Conservation (phyloP, 2,888 invertebrate species). For the Epiblema foenella region DNA sequence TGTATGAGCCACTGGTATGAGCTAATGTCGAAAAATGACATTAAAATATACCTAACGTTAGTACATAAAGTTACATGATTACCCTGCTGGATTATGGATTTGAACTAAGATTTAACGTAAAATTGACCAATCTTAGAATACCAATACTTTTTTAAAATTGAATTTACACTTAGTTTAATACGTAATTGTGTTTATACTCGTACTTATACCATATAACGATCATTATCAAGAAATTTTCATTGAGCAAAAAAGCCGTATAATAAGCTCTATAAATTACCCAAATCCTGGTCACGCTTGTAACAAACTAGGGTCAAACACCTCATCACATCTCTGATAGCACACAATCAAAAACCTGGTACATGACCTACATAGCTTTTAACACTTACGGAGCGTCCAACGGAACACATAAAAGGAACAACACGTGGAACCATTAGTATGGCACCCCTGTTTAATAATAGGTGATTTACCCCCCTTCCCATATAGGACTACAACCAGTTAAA, state of each 20-base stretch:
- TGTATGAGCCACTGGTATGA: too few species aligned
- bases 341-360: slow-evolving; percentile 48
- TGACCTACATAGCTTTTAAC: slow-evolving; percentile 62
- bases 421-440: slow-evolving; percentile 79
- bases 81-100: too few species aligned
- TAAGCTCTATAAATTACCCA: slow-evolving; percentile 12
- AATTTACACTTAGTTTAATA: too few species aligned
- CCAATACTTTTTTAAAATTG: too few species aligned
- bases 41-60: too few species aligned
- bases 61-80: too few species aligned
- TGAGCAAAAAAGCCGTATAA: background rate
- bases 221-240: background rate
- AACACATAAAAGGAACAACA: slow-evolving; percentile 80
- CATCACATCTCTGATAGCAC: slow-evolving; percentile 44
- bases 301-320: slow-evolving; percentile 16
- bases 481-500: slow-evolving; percentile 61
- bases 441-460: slow-evolving; percentile 81
- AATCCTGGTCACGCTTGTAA: slow-evolving; percentile 7
- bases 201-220: background rate
- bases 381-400: slow-evolving; percentile 73
- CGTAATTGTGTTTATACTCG: too few species aligned
- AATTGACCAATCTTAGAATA: too few species aligned
- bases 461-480: slow-evolving; percentile 66
- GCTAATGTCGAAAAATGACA: too few species aligned
- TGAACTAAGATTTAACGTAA: too few species aligned